A percentile compares a stretch with the other conserved stretches of the same genome.
Conservation (phyloP, 2,888 invertebrate genomes). For the Camptogramma bilineatum region DNA sequence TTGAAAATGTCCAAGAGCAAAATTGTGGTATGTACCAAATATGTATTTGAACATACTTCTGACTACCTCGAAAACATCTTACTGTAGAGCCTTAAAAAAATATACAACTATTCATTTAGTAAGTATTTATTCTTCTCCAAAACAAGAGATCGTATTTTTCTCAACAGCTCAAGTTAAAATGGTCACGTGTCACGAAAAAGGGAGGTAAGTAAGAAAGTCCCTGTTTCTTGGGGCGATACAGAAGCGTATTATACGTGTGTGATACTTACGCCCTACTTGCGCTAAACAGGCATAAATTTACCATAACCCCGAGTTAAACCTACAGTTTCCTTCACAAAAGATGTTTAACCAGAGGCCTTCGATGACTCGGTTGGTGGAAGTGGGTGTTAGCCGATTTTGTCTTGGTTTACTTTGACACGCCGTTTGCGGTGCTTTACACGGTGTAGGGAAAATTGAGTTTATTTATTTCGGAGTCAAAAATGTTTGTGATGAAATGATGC, state of each 20-base stretch:
- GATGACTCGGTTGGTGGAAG: background rate
- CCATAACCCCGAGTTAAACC: background rate
- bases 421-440: slow-evolving; percentile 74
- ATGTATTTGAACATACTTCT: too few relatives aligned
- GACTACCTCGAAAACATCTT: too few relatives aligned
- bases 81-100: too few relatives aligned
- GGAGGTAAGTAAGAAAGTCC: slow-evolving; percentile 74
- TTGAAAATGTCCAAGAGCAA: too few relatives aligned
- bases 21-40: too few relatives aligned
- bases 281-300: background rate
- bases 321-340: background rate
- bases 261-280: slow-evolving; percentile 58
- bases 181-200: slow-evolving; percentile 68
- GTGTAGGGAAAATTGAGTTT: slow-evolving; percentile 48
- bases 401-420: slow-evolving; percentile 76
- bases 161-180: slow-evolving; percentile 45
- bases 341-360: background rate
- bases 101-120: too few relatives aligned
- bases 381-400: slow-evolving; percentile 61
- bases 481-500: slow-evolving; percentile 11
- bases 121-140: background rate
- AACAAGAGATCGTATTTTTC: slow-evolving; percentile 12
- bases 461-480: slow-evolving; percentile 47
- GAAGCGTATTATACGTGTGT: slow-evolving; percentile 67
- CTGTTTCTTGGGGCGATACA: slow-evolving; percentile 75